These are phyloP conservation scores for Rhagium mordax DNA, from an alignment of 2,888 invertebrate genomes.

Conservation along the genomic window DNA sequence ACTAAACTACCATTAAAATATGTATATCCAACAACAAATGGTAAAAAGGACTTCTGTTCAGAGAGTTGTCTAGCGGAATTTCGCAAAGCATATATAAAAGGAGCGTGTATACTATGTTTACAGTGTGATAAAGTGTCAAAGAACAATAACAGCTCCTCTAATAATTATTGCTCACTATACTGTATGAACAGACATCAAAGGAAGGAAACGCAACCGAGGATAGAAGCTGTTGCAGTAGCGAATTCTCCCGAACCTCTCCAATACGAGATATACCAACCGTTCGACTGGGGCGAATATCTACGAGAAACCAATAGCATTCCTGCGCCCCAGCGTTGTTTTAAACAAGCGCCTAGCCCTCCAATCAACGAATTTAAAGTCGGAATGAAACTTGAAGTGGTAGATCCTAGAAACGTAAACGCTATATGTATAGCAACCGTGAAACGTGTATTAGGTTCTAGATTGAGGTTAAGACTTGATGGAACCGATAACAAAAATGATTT, in stretches of 20 bases:
- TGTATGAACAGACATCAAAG: constrained; percentile 90
- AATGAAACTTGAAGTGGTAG: constrained; percentile 96
- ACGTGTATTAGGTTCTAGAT: constrained; percentile 89
- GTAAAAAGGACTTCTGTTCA: constrained; percentile 94
- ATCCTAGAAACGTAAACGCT: constrained; percentile 95
- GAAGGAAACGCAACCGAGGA: constrained; percentile 72
- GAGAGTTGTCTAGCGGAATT: constrained; percentile 92
- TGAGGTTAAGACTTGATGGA: constrained; percentile 93
- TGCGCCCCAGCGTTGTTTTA: constrained; percentile 91
- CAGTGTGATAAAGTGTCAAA: constrained; percentile 91
- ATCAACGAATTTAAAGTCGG: constrained; percentile 93
- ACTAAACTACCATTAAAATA: constrained; percentile 88
- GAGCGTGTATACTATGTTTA: constrained; percentile 76
- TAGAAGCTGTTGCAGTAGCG: constrained; percentile 67
- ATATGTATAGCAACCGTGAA: constrained; percentile 98
- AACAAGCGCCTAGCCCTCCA: constrained; percentile 86
- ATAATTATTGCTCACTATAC: constrained; percentile 88
- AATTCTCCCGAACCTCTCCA: constrained; percentile 78
- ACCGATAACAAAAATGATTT: constrained; percentile 99
- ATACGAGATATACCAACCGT: constrained; percentile 85
- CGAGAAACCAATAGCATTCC: constrained; percentile 75
- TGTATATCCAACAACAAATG: constrained; percentile 88
- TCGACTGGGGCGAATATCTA: constrained; percentile 91
- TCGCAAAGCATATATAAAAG: constrained; percentile 89
- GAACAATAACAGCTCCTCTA: constrained; percentile 80